Base-by-base conservation (phyloP, 2,797 vertebrate genomes). In the Parotocinclus haroldoi region DNA sequence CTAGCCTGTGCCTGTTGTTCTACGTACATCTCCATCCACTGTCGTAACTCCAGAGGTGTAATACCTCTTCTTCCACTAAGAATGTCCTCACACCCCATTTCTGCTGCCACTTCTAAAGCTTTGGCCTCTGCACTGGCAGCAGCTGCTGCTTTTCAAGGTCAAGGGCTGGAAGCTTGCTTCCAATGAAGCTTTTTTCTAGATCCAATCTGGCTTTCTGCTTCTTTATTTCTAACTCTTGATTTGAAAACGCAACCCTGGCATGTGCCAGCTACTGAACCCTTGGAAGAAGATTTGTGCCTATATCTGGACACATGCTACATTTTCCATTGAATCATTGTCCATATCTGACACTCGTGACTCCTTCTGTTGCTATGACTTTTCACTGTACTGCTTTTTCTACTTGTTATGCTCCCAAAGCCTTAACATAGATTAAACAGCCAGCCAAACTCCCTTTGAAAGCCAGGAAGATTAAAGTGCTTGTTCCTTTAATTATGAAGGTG, bases 141-240 rank as follows among this genome's bases (percentile, higher is more conserved):
- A n/a, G n/a, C n/a, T n/a, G n/a, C n/a, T n/a, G 42, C 3, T 55
- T 68, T 36, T 71, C 40, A 3, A 60, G 19, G 37, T 38, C 58
- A 2, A 67, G 45, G 13, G 36, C 40, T 61, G 55, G 10, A 74
- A n/a, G 9, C 71, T 45, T 0, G 46, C 57, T 51, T 72, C 46
- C 14, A 68, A 7, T 16, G 12, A 68, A n/a, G 63, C 63, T 6
- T 66, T 70, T n/a, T 56, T 76, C 71, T 17, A 69, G 27, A 48
- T 74, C 55, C 6, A 73, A 66, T 48, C 45, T 70, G 16, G 65
- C 65, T 44, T 44, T 44, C 12, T 68, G 64, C 9, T 37, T 71
- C 11, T 69, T 54, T 58, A 18, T 16, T 56, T 76, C 54, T 1
- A 44, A 7, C 57, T 71, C 48, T 7, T 36, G 40, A 19, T 69